Evolutionary conservation across 1,140 invertebrate genomes (phyloP).

Genomic region (Zaprionus capensis): DNA sequence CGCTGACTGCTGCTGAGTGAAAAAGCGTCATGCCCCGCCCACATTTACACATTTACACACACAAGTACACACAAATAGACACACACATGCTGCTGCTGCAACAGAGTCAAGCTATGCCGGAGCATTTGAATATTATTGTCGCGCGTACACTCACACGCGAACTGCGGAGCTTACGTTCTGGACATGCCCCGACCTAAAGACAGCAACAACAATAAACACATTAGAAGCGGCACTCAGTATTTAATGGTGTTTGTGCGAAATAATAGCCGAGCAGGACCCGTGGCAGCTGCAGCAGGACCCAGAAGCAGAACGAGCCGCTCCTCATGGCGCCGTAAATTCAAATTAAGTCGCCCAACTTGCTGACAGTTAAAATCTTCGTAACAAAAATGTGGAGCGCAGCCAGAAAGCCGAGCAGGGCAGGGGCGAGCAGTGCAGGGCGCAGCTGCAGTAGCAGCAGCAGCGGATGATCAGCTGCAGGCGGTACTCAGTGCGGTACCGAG

Average conservation of each 20-base stretch:
- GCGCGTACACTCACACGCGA: constrained; percentile 42
- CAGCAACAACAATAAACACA: constrained; percentile 56
- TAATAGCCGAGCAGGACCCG: constrained; percentile 61
- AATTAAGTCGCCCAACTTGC: constrained; percentile 82
- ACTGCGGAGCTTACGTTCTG: constrained; percentile 9
- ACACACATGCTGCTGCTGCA: constrained; percentile 30
- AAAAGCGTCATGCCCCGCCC: constrained; percentile 72
- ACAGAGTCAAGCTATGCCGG: constrained; percentile 45
- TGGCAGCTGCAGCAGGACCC: constrained; percentile 15
- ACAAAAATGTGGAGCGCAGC: constrained; percentile 76
- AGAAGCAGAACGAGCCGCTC: constrained; percentile 47
- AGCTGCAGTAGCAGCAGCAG: constrained; percentile 1
- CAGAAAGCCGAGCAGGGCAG: constrained; percentile 30
- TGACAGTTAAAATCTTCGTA: constrained; percentile 81
- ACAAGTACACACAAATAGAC: neutral
- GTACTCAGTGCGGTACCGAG: constrained; percentile 14
- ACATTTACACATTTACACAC: constrained; percentile 21
- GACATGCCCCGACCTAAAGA: constrained; percentile 22
- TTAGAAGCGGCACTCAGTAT: constrained; percentile 63
- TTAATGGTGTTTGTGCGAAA: constrained; percentile 79
- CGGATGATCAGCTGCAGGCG: constrained; percentile 60
- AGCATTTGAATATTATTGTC: constrained; percentile 82
- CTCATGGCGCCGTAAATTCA: constrained; percentile 79
- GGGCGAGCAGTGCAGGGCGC: neutral
- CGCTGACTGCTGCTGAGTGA: constrained; percentile 69